Conservation (phyloP, 1,140 invertebrate species). For the Drosophila melanica region DNA sequence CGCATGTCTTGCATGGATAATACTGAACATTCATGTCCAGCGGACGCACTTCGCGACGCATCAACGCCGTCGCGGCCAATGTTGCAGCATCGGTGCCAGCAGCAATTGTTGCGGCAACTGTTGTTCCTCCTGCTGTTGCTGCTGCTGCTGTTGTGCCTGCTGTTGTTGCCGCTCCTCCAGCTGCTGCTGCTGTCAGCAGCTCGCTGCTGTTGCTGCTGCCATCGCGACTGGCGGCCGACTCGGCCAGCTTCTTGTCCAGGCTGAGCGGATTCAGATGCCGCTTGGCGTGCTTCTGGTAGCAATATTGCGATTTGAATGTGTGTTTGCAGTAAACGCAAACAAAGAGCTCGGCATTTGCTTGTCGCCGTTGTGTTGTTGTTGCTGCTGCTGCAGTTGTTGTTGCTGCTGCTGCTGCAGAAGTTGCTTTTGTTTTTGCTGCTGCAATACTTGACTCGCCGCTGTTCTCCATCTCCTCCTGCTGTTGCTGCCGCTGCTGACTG, state of each 20-base stretch:
- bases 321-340: constrained; percentile 91
- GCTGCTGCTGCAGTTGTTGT: constrained; percentile 7
- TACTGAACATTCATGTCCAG: constrained; percentile 94
- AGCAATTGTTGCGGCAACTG: constrained; percentile 1
- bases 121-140: constrained; percentile 24
- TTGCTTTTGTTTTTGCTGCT: constrained; percentile 7
- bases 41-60: constrained; percentile 86
- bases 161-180: background rate
- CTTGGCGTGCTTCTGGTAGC: constrained; percentile 91
- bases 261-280: constrained; percentile 87
- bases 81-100: background rate
- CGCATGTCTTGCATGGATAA: constrained; percentile 96
- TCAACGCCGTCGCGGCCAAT: constrained; percentile 20
- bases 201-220: constrained; percentile 3
- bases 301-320: constrained; percentile 92
- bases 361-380: constrained; percentile 66
- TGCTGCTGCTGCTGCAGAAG: constrained; percentile 1
- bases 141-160: constrained; percentile 9
- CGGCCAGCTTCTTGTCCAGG: constrained; percentile 65
- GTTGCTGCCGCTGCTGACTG: constrained; percentile 71
- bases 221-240: background rate
- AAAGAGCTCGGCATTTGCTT: constrained; percentile 85
- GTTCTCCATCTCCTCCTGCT: constrained; percentile 80
- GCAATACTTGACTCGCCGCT: constrained; percentile 39
- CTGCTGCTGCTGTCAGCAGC: background rate